These are phyloP conservation scores for Agrochola litura DNA, from an alignment of 2,888 invertebrate species.

Conservation along the genomic window DNA sequence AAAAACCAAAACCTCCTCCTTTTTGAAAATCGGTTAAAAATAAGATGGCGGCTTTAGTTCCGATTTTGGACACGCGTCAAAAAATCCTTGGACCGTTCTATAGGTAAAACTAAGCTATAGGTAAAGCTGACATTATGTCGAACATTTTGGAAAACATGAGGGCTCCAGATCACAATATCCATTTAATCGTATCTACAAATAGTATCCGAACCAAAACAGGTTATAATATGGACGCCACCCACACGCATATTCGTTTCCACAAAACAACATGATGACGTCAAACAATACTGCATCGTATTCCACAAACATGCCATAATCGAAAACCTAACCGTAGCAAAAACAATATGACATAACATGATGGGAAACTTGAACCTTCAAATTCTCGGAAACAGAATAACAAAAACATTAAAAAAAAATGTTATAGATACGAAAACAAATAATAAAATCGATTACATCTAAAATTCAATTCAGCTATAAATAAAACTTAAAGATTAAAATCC, in stretches of 20 bases:
- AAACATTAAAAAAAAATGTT: background rate
- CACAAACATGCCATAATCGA: slow-evolving; percentile 19
- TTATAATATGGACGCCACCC: background rate
- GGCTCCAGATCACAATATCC: background rate
- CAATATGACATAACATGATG: slow-evolving; percentile 16
- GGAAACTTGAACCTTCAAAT: background rate
- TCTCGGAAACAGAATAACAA: slow-evolving; percentile 17
- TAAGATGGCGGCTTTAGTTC: background rate
- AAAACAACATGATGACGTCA: slow-evolving; percentile 42
- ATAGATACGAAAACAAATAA: slow-evolving; percentile 13
- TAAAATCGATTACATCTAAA: slow-evolving; percentile 25
- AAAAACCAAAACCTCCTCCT: too few relatives aligned
- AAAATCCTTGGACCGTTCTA: background rate
- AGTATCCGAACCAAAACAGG: background rate
- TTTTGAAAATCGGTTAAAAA: background rate
- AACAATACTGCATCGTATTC: slow-evolving; percentile 30
- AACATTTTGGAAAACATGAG: background rate
- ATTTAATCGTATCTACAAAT: background rate
- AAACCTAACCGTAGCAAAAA: slow-evolving; percentile 22
- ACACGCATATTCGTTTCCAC: slow-evolving; percentile 1
- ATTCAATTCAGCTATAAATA: slow-evolving; percentile 31
- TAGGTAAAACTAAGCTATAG: too few relatives aligned
- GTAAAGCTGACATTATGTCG: background rate
- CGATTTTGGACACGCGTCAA: too few relatives aligned
- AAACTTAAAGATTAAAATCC: slow-evolving; percentile 55